Base-by-base conservation (phyloP, 2,113 vertebrate genomes). In the Xenopus laevis region DNA sequence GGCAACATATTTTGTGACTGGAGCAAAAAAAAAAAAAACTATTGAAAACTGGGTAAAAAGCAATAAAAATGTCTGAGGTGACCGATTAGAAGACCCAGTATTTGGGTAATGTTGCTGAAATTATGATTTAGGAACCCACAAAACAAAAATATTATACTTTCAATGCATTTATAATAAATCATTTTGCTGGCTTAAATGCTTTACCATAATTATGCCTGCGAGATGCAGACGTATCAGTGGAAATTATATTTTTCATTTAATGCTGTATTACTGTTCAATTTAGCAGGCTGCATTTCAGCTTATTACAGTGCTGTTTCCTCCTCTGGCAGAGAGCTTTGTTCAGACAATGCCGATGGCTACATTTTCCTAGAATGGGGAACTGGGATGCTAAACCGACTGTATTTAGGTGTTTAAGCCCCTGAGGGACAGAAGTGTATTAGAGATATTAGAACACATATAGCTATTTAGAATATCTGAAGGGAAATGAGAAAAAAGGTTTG, bases 191-290 rank as follows among this genome's bases (percentile, higher is more conserved):
- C 21, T 71, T 61, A 61, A 60, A 45, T 61, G n/a, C n/a, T 58
- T 68, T 68, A 52, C 33, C 47, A 76, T 69, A 76, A 76, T 76
- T 76, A 63, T 76, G 50, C 73, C 73, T 59, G 45, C 11, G 66
- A 76, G 73, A 69, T 27, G 66, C 33, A 69, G 69, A 64, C 73
- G 27, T 62, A 76, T 76, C 73, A 27, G 59, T 17, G 47, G 16
- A 76, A 76, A 69, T 69, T 40, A 62, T 76, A 69, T 76, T 68
- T 69, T 76, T 76, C 73, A 76, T 76, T 69, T 63, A 68, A 76
- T 76, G 59, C 47, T 63, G 10, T 76, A 69, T 76, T 76, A 69
- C 66, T 50, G 73, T 69, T 75, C 65, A n/a, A 75, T 75, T 63
- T 63, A 55, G 13, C 46, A 17, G 44, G 20, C 44, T 75, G 21